phyloP scores from a whole-genome alignment of 2,797 vertebrate genomes.

The Chelon auratus region DNA sequence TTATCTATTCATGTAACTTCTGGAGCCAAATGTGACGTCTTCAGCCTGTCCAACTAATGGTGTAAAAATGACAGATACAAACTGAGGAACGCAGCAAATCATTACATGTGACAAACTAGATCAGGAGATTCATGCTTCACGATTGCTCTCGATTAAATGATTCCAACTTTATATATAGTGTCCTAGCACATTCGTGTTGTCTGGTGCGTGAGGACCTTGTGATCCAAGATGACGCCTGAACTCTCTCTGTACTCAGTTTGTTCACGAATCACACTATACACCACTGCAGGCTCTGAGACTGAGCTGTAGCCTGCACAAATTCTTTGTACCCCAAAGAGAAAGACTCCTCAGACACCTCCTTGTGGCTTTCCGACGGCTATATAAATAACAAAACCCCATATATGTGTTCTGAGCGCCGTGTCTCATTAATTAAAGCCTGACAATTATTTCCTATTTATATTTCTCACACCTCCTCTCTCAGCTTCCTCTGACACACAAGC shows the following conservation, averaged over 20 bases:
- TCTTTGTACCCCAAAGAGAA: neutral
- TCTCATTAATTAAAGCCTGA: constrained; percentile 1
- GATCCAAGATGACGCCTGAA: neutral
- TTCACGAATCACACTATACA: neutral
- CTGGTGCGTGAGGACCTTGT: neutral
- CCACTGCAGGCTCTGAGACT: neutral
- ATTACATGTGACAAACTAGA: too few relatives aligned
- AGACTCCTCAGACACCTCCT: too few relatives aligned
- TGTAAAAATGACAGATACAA: too few relatives aligned
- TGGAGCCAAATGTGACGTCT: too few relatives aligned
- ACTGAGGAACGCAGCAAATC: too few relatives aligned
- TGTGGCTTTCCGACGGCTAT: neutral
- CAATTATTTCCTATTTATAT: constrained; percentile 4
- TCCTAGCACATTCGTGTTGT: neutral
- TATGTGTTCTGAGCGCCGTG: neutral
- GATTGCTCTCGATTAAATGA: too few relatives aligned
- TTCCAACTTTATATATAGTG: neutral
- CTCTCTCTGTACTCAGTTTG: neutral
- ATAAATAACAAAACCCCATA: neutral
- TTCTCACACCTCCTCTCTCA: constrained; percentile 12
- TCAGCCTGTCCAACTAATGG: too few relatives aligned
- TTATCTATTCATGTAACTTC: neutral
- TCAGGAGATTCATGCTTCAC: too few relatives aligned
- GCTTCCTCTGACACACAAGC: constrained; percentile 4
- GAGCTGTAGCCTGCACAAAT: neutral